Percentiles rank a stretch among this genome's conserved stretches.
Evolutionary conservation across 2,888 invertebrate species (phyloP).

Genomic region (Sepioteuthis lessoniana): DNA sequence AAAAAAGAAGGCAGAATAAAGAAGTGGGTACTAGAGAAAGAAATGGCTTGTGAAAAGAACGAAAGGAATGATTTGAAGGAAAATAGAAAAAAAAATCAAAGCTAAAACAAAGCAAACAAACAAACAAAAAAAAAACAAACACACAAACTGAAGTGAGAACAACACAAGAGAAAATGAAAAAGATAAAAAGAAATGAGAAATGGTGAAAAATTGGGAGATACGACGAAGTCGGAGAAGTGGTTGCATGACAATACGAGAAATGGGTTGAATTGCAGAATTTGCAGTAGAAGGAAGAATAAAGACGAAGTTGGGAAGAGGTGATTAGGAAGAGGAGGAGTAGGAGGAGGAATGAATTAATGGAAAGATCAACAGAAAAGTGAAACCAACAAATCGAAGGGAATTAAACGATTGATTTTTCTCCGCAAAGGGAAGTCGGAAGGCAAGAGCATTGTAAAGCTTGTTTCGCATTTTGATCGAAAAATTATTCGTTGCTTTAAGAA

Average conservation of each 20-base stretch:
- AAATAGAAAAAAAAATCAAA: too few relatives aligned
- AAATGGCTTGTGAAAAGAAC: too few relatives aligned
- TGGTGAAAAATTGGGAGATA: not conserved
- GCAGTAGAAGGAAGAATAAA: not conserved
- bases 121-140: not conserved
- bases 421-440: not conserved
- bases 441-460: not conserved
- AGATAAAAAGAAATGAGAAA: not conserved
- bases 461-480: not conserved
- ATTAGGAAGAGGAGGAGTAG: not conserved
- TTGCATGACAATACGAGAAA: not conserved
- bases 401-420: constrained; percentile 33
- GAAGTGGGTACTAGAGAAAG: too few relatives aligned
- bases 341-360: not conserved
- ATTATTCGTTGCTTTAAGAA: too few relatives aligned
- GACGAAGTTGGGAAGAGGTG: not conserved
- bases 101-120: too few relatives aligned
- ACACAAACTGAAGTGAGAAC: not conserved
- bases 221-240: not conserved
- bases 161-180: not conserved
- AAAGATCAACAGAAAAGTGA: not conserved
- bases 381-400: not conserved
- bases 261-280: not conserved
- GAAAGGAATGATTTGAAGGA: not conserved
- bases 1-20: too few relatives aligned